Percentiles rank a stretch among this genome's conserved stretches.
Evolutionary conservation across 1,140 invertebrate species (phyloP).

Genomic region (Acromyrmex echinatior): DNA sequence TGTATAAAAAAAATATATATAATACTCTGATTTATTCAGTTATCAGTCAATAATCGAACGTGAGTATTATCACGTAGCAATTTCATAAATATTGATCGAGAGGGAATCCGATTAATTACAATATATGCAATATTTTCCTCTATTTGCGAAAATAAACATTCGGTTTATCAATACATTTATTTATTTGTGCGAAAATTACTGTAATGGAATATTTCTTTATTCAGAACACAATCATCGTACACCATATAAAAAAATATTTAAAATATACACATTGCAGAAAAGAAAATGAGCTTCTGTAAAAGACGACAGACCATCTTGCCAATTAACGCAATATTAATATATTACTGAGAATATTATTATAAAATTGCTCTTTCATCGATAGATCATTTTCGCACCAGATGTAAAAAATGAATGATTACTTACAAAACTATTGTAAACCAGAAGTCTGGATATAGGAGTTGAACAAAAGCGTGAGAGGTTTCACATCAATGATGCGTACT

Average conservation of each 20-base stretch:
- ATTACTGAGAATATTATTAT: not conserved
- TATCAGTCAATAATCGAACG: conserved; percentile 8
- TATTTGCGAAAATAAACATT: conserved; percentile 11
- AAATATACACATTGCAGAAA: not conserved
- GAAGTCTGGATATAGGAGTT: not conserved
- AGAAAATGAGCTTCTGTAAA: not conserved
- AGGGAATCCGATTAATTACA: conserved; percentile 29
- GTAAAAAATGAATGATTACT: not conserved
- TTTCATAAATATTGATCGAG: conserved; percentile 39
- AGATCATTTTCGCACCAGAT: not conserved
- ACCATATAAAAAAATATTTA: not conserved
- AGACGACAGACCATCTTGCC: not conserved
- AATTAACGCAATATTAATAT: not conserved
- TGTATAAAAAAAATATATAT: not conserved
- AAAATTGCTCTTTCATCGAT: not conserved
- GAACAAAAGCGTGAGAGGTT: not conserved
- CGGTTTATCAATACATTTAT: not conserved
- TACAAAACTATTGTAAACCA: not conserved
- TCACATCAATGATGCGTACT: too few species aligned
- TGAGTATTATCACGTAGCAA: not conserved
- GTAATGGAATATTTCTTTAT: not conserved
- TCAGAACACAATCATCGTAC: not conserved
- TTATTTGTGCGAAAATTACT: conserved; percentile 13
- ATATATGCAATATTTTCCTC: conserved; percentile 21
- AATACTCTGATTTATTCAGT: conserved; percentile 23